Evolutionary conservation across 2,888 invertebrate genomes (phyloP).

Genomic region (Nycteola revayana): DNA sequence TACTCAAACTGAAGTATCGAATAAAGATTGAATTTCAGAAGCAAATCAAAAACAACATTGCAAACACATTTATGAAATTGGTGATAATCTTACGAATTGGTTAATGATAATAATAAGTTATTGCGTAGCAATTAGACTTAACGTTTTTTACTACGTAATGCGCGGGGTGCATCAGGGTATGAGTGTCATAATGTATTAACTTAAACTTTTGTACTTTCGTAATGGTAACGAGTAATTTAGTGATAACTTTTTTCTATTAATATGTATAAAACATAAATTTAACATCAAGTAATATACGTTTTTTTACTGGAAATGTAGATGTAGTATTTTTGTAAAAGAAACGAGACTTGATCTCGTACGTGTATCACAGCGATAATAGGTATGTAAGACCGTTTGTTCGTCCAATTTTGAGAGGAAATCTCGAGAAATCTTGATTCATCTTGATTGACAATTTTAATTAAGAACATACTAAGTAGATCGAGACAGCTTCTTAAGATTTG

Average conservation of each 20-base stretch:
- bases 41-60: slow-evolving; percentile 35
- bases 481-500: slow-evolving; percentile 55
- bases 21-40: slow-evolving; percentile 19
- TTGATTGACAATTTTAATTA: not conserved
- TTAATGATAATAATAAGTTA: slow-evolving; percentile 73
- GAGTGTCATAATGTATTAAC: slow-evolving; percentile 79
- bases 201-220: slow-evolving; percentile 77
- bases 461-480: slow-evolving; percentile 12
- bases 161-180: slow-evolving; percentile 82
- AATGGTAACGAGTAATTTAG: slow-evolving; percentile 73
- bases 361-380: slow-evolving; percentile 82
- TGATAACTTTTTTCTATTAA: slow-evolving; percentile 71
- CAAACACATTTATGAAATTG: slow-evolving; percentile 42
- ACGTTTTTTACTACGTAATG: slow-evolving; percentile 65
- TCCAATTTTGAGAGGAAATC: slow-evolving; percentile 55
- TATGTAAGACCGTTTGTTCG: slow-evolving; percentile 58
- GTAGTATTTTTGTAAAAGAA: slow-evolving; percentile 77
- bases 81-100: slow-evolving; percentile 79
- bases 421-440: slow-evolving; percentile 5
- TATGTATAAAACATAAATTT: slow-evolving; percentile 69
- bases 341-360: slow-evolving; percentile 65
- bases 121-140: slow-evolving; percentile 75
- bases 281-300: slow-evolving; percentile 72
- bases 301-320: slow-evolving; percentile 76
- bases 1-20: slow-evolving; percentile 5